Conservation (phyloP, 2,888 invertebrate genomes). For the Cosmorhoe ocellata region DNA sequence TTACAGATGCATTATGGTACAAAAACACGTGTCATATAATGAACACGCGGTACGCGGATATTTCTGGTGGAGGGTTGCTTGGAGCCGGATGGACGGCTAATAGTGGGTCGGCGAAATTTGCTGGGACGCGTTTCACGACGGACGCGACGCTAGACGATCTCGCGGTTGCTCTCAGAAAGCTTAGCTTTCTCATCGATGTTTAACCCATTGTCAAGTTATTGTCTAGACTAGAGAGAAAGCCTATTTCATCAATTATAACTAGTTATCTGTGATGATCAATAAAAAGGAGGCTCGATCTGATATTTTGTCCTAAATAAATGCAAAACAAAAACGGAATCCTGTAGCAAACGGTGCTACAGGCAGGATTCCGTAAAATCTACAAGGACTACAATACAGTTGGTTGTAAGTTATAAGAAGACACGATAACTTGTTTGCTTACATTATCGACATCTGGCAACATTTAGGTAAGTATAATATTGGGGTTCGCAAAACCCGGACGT, state of each 20-base stretch:
- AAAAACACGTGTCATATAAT: conserved; percentile 20
- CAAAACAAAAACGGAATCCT: no score
- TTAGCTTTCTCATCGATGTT: conserved; percentile 58
- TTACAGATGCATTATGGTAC: conserved; percentile 18
- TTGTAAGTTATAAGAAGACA: conserved; percentile 3
- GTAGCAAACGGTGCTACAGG: no score
- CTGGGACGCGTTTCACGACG: conserved; percentile 51
- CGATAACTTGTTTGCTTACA: conserved; percentile 19
- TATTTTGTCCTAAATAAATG: no score
- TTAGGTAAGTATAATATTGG: conserved; percentile 30
- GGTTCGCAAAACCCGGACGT: conserved; percentile 32
- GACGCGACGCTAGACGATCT: conserved; percentile 39
- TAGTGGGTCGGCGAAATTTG: conserved; percentile 65
- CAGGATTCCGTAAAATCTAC: neutral
- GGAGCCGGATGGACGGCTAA: conserved; percentile 47
- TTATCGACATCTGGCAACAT: conserved; percentile 20
- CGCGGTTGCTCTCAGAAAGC: conserved; percentile 47
- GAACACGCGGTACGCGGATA: conserved; percentile 44
- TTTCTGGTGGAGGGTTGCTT: conserved; percentile 43
- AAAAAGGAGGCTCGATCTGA: no score
- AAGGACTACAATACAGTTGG: neutral
- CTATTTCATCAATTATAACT: conserved; percentile 19
- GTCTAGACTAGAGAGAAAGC: conserved; percentile 45
- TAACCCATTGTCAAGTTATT: conserved; percentile 55
- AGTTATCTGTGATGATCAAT: conserved; percentile 2